Percentiles rank a stretch among this genome's conserved stretches.
Conservation (phyloP, 2,113 vertebrate genomes). For the Trichechus manatus region DNA sequence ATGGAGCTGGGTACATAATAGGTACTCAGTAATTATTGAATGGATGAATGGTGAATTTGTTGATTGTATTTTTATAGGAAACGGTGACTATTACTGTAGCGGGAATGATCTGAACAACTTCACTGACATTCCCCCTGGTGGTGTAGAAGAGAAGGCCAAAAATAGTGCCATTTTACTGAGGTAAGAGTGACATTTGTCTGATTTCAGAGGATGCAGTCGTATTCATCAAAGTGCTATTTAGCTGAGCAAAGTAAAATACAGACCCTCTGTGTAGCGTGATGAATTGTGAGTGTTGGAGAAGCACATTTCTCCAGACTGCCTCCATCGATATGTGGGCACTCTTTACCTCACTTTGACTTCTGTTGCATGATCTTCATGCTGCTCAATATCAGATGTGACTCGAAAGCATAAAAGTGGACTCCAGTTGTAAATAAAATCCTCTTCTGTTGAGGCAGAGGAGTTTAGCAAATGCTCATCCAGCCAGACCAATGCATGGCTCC, state of each 20-base stretch:
- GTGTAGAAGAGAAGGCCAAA: slow-evolving; percentile 86
- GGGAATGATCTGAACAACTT: slow-evolving; percentile 96
- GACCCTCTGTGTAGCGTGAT: background rate
- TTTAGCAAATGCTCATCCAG: background rate
- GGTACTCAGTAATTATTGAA: background rate
- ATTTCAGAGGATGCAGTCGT: background rate
- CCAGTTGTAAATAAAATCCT: background rate
- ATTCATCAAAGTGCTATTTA: background rate
- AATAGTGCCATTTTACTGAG: slow-evolving; percentile 85
- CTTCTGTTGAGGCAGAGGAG: background rate
- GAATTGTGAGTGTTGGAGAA: too few relatives aligned
- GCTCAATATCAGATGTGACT: background rate
- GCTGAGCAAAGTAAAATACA: background rate
- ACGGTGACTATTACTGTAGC: slow-evolving; percentile 95
- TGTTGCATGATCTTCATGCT: background rate
- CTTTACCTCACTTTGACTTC: background rate
- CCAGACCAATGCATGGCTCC: background rate
- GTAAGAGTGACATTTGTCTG: slow-evolving; percentile 83
- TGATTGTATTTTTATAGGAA: slow-evolving; percentile 87
- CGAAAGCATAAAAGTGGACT: background rate
- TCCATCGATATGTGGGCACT: rapidly evolving
- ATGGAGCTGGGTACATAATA: background rate
- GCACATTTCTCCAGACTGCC: background rate
- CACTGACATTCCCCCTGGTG: slow-evolving; percentile 77
- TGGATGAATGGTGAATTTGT: background rate